Evolutionary conservation across 2,797 vertebrate genomes (phyloP).

Genomic region (Sebastes alutus): DNA sequence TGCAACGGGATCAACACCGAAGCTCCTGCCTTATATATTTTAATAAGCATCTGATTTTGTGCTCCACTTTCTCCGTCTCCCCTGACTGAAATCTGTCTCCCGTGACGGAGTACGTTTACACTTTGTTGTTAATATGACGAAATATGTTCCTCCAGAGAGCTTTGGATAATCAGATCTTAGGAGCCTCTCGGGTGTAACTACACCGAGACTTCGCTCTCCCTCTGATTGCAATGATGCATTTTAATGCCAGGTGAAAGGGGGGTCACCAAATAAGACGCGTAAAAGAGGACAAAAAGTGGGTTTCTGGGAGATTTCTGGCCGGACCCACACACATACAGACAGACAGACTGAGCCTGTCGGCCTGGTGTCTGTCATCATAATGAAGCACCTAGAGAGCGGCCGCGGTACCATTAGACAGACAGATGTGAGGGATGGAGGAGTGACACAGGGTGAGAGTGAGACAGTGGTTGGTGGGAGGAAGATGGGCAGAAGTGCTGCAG

Average conservation of each 20-base stretch:
- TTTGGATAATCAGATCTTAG: not conserved
- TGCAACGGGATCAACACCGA: conserved; percentile 1
- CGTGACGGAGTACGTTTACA: conserved; percentile 1
- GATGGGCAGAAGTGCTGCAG: not conserved
- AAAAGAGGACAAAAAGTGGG: conserved; percentile 21
- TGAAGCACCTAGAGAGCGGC: conserved; percentile 58
- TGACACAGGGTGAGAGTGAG: conserved; percentile 28
- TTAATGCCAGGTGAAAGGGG: conserved; percentile 18
- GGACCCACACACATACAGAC: conserved; percentile 1
- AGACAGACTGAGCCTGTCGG: conserved; percentile 8
- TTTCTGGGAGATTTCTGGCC: conserved; percentile 23
- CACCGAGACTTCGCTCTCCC: not conserved
- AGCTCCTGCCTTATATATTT: conserved; percentile 8
- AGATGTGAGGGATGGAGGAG: conserved; percentile 45
- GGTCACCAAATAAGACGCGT: not conserved
- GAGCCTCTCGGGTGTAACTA: not conserved
- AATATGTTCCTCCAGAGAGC: not conserved
- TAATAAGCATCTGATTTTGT: conserved; percentile 28
- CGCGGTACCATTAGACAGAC: conserved; percentile 42
- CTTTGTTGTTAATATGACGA: conserved; percentile 28
- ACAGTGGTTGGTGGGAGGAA: conserved; percentile 20
- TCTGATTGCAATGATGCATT: conserved; percentile 18
- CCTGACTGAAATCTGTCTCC: not conserved
- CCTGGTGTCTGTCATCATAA: conserved; percentile 63
- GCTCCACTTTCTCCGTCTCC: conserved; percentile 4